These are phyloP conservation scores for Standfussiana lucernea DNA, from an alignment of 2,888 invertebrate species.

Conservation along the genomic window DNA sequence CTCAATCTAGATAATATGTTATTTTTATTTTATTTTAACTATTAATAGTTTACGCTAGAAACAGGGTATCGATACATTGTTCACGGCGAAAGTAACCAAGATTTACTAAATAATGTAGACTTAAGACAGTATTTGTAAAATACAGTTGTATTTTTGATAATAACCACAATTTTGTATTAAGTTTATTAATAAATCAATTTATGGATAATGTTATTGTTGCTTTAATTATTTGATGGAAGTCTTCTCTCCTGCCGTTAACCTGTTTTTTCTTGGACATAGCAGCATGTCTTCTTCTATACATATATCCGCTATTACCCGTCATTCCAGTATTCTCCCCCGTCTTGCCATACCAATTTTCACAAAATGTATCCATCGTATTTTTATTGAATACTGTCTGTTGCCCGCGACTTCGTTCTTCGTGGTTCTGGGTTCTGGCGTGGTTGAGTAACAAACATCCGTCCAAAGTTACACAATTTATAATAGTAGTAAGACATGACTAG, in stretches of 20 bases:
- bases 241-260: neutral
- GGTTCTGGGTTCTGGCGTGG: too few relatives aligned
- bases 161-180: conserved; percentile 42
- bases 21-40: neutral
- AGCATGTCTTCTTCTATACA: too few relatives aligned
- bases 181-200: conserved; percentile 54
- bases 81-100: conserved; percentile 33
- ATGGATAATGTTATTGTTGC: conserved; percentile 26
- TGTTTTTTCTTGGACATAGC: too few relatives aligned
- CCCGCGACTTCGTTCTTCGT: too few relatives aligned
- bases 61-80: conserved; percentile 19
- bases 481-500: too few relatives aligned
- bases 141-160: conserved; percentile 48
- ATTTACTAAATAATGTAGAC: conserved; percentile 8
- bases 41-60: conserved; percentile 5
- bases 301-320: too few relatives aligned
- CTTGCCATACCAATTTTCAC: too few relatives aligned
- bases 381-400: too few relatives aligned
- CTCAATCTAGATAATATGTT: conserved; percentile 23
- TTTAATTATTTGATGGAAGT: neutral
- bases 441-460: too few relatives aligned
- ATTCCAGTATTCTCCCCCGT: too few relatives aligned
- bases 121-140: conserved; percentile 30
- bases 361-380: too few relatives aligned
- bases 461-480: too few relatives aligned